phyloP scores from a whole-genome alignment of 2,797 vertebrate species.

The Leptoclinus maculatus region DNA sequence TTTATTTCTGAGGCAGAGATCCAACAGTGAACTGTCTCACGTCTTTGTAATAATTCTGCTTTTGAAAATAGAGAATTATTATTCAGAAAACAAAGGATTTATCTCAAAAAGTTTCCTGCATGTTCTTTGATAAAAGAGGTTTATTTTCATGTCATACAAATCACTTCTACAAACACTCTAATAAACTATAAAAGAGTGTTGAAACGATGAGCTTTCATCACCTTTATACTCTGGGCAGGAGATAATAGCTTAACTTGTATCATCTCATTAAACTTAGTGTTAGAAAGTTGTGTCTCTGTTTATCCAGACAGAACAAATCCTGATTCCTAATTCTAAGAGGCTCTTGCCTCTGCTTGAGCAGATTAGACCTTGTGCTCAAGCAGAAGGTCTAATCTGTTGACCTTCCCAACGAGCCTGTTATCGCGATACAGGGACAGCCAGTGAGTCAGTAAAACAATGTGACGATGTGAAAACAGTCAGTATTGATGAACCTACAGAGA shows the following conservation, averaged over 20 bases:
- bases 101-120: not conserved
- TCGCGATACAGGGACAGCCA: no score
- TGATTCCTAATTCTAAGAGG: not conserved
- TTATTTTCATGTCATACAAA: not conserved
- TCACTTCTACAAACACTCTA: not conserved
- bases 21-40: not conserved
- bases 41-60: not conserved
- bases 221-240: not conserved
- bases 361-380: no score
- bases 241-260: not conserved
- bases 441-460: not conserved
- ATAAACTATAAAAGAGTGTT: not conserved
- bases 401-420: not conserved
- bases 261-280: not conserved
- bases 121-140: not conserved
- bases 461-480: no score
- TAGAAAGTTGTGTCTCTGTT: not conserved
- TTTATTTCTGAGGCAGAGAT: conserved; percentile 21
- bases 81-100: not conserved
- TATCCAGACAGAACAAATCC: conserved; percentile 1
- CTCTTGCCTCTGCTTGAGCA: not conserved
- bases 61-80: not conserved
- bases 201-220: not conserved
- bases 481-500: no score
- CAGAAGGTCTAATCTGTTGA: no score